Conservation (phyloP, 2,113 vertebrate species). For the Nansenia antarctica region DNA sequence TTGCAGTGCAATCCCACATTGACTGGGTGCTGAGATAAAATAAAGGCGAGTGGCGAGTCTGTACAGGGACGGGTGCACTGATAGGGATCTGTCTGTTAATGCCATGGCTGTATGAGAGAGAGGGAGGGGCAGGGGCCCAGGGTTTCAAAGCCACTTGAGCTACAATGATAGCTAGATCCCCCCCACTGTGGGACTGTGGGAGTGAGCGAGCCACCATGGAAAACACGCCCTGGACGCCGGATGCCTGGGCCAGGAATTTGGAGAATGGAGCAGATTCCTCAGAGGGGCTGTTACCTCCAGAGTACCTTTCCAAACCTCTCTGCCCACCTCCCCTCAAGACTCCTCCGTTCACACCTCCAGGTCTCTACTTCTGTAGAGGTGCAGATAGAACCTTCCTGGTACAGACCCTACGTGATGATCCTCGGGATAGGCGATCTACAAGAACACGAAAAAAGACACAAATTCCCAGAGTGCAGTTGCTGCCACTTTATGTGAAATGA, state of each 20-base stretch:
- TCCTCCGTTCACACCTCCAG: conserved; percentile 14
- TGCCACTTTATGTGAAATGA: conserved; percentile 33
- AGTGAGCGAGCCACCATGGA: conserved; percentile 17
- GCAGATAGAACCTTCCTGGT: conserved; percentile 64
- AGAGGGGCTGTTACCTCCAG: conserved; percentile 47
- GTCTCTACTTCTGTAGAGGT: conserved; percentile 54
- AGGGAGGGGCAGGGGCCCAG: background rate
- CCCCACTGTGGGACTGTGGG: background rate
- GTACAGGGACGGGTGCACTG: conserved; percentile 52
- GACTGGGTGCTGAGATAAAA: conserved; percentile 62
- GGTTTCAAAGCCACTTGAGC: conserved; percentile 22
- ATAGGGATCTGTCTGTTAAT: conserved; percentile 70
- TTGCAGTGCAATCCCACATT: conserved; percentile 47
- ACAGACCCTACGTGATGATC: conserved; percentile 48
- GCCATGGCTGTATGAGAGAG: conserved; percentile 43
- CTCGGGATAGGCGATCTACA: conserved; percentile 40
- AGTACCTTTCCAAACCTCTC: conserved; percentile 36
- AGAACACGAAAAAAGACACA: conserved; percentile 33
- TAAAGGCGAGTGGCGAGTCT: conserved; percentile 50
- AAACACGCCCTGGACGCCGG: no score
- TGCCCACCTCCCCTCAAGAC: conserved; percentile 18
- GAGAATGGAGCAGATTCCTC: conserved; percentile 55
- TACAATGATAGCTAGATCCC: conserved; percentile 9
- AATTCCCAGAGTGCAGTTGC: conserved; percentile 36
- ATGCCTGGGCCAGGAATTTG: conserved; percentile 50